These are phyloP conservation scores for Halocaridina rubra DNA, from an alignment of 2,888 invertebrate genomes.

Conservation along the genomic window DNA sequence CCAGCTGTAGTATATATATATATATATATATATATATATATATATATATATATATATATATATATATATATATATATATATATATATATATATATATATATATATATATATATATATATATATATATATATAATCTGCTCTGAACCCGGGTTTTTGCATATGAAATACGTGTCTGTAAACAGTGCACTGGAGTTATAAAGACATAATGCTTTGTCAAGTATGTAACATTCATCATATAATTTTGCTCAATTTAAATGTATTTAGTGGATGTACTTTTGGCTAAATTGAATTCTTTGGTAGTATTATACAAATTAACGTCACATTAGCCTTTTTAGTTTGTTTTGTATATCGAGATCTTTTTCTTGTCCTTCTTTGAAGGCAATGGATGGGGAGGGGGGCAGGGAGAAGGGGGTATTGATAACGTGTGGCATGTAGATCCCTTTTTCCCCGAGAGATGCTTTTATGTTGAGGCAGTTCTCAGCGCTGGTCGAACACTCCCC, in stretches of 20 bases:
- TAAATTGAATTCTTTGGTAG: no score
- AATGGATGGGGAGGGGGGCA: background rate
- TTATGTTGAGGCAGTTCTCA: conserved; percentile 45
- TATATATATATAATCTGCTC: background rate
- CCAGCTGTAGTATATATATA: background rate
- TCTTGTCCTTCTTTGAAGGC: background rate
- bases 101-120: background rate
- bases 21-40: background rate
- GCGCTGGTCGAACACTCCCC: conserved; percentile 39
- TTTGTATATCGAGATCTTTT: no score
- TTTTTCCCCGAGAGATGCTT: background rate
- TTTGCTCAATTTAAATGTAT: background rate
- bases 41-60: background rate
- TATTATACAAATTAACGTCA: no score
- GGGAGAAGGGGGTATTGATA: background rate
- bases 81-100: background rate
- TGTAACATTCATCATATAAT: background rate
- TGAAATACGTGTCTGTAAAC: background rate
- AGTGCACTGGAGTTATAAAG: no score
- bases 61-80: background rate
- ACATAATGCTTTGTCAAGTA: background rate
- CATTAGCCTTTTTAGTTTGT: no score
- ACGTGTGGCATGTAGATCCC: background rate
- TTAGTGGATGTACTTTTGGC: no score
- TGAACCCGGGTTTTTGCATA: background rate